A percentile compares a stretch with the other conserved stretches of the same genome.
These are phyloP conservation scores for Siderastrea siderea DNA, from an alignment of 92 coral and sea anemone genomes.

Conservation along the genomic window DNA sequence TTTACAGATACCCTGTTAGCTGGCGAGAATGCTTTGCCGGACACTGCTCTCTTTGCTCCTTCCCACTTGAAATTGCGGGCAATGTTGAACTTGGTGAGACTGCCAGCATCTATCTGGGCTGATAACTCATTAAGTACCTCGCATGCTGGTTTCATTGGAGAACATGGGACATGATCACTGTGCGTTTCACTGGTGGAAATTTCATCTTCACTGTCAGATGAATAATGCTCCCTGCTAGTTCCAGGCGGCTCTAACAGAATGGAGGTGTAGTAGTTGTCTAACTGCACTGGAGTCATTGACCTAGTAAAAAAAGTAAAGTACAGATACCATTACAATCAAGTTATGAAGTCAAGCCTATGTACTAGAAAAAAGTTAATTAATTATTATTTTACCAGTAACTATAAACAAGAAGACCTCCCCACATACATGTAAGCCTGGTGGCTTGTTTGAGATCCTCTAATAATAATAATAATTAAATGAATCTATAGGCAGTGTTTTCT, in stretches of 20 bases:
- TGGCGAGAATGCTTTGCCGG: conserved; percentile 74
- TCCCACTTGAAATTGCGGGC: conserved; percentile 81
- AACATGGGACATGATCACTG: conserved; percentile 52
- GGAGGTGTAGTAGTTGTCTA: conserved; percentile 27
- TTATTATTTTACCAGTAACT: conserved; percentile 4
- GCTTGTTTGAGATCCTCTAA: conserved; percentile 6
- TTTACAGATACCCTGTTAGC: conserved; percentile 76
- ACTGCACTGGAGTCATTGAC: conserved; percentile 31
- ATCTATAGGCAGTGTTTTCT: not conserved
- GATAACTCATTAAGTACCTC: conserved; percentile 74
- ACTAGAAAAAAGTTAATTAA: not conserved
- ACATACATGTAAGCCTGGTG: not conserved
- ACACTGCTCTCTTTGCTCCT: conserved; percentile 78
- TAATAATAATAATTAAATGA: not conserved
- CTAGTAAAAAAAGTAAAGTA: conserved; percentile 12
- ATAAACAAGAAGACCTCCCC: conserved; percentile 8
- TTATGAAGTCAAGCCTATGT: conserved; percentile 9
- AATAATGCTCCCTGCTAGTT: conserved; percentile 25
- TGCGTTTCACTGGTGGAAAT: conserved; percentile 45
- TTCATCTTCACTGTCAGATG: conserved; percentile 52
- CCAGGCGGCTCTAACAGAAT: conserved; percentile 52
- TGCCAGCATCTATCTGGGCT: conserved; percentile 47
- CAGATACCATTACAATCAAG: not conserved
- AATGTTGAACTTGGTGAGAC: conserved; percentile 73
- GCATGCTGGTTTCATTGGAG: conserved; percentile 41